phyloP scores from a whole-genome alignment of 2,113 vertebrate genomes.

The Aplodontia rufa region DNA sequence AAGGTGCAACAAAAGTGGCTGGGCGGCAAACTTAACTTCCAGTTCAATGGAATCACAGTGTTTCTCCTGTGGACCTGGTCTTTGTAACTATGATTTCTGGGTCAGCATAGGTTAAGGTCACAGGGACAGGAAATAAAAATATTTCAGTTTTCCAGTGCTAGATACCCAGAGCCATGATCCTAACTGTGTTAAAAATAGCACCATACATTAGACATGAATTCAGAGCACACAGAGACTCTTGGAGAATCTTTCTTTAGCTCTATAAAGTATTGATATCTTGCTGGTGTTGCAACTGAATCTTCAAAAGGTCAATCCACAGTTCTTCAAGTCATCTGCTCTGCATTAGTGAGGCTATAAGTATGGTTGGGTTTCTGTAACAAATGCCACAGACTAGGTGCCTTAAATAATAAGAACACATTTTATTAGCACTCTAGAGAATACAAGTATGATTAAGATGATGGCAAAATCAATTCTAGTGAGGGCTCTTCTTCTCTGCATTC shows the following conservation, averaged over 20 bases:
- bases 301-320: neutral
- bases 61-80: neutral
- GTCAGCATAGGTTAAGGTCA: neutral
- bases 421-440: neutral
- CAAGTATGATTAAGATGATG: neutral
- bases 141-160: too few species aligned
- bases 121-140: neutral
- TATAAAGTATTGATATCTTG: neutral
- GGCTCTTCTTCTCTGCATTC: neutral
- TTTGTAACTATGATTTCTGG: neutral
- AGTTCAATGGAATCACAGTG: neutral
- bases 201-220: fast-evolving
- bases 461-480: neutral
- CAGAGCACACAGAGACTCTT: neutral
- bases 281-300: neutral
- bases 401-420: neutral
- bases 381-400: neutral
- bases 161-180: neutral
- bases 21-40: neutral
- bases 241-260: too few species aligned
- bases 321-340: neutral
- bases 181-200: neutral
- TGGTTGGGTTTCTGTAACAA: neutral
- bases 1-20: neutral
- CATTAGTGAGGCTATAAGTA: fast-evolving